Evolutionary conservation across 2,113 vertebrate species (phyloP), one percentile per base, ranked within the genome.

Genomic region (Entomyzon cyanotis): DNA sequence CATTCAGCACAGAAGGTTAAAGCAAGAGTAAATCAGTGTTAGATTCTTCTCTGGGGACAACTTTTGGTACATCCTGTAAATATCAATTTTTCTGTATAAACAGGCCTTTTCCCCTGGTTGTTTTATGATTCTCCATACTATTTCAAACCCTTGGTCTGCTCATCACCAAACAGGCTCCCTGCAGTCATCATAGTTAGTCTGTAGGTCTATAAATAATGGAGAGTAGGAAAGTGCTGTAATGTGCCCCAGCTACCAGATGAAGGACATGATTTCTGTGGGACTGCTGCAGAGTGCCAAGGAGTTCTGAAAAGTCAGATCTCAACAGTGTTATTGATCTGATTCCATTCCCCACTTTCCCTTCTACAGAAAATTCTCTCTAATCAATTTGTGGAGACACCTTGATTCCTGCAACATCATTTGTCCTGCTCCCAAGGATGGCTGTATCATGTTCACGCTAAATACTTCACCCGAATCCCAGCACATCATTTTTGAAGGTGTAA

Each of bases 1-100:
- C 97, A 95, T 98, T 97, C 94, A 98, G 98, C 97, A 90, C 95
- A 99, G 98, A 99, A 99, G 99, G 99, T 99, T 98, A 99, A 98
- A 96, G 94, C 94, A 97, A 98, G 97, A 98, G 97, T 98, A 98
- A 98, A 98, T 97, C 97, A 97, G 96, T 98, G 97, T 96, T 98
- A 97, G 97, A 97, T 97, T 98, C 97, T 97, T 98, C 97, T 97
- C 97, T 89, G 89, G 96, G 94, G 97, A 97, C 82, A 97, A 89
- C 82, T 96, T 98, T 93, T 95, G 94, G 85, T 60, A 70, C 14
- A 31, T 91, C 64, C 44, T 62, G 15, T 59, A 92, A 92, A 87
- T 27, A 89, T 30, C 39, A 41, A 3, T 27, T 90, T 65, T 56
- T 63, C 53, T 68, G 6, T 31, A 28, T 20, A 22, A 74, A 17